These are phyloP conservation scores for Pachyuromys duprasi DNA, from an alignment of 2,797 vertebrate genomes.

Conservation along the genomic window DNA sequence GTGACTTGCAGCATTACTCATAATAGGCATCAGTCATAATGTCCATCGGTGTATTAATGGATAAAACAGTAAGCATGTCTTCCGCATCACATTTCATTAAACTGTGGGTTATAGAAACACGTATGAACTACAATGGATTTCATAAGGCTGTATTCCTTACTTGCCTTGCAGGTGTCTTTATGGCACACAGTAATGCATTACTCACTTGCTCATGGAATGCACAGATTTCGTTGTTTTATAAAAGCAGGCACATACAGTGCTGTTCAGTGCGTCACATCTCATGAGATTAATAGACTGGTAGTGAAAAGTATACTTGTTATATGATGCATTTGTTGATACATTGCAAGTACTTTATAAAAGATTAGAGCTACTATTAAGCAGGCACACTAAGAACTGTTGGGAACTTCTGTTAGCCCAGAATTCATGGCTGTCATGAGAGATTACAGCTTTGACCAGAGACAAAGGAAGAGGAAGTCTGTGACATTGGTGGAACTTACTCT, in stretches of 20 bases:
- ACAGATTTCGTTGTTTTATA: neutral
- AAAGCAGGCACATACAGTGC: neutral
- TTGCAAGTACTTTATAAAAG: neutral
- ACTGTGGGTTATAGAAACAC: no score
- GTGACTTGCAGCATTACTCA: neutral
- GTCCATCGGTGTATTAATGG: neutral
- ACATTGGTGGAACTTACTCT: neutral
- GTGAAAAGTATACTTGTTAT: neutral
- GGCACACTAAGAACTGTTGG: neutral
- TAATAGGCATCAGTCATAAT: neutral
- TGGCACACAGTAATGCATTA: rapidly evolving
- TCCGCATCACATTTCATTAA: neutral
- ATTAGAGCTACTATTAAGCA: neutral
- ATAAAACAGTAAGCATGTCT: neutral
- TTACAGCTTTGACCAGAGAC: no score
- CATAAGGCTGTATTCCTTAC: neutral
- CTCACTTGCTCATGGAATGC: neutral
- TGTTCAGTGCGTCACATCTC: neutral
- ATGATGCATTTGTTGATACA: neutral
- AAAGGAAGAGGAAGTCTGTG: neutral
- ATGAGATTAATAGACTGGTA: neutral
- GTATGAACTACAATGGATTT: neutral
- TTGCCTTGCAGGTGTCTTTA: neutral
- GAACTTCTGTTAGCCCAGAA: neutral
- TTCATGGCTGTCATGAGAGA: neutral